These are phyloP conservation scores for Anhinga rufa DNA, from an alignment of 2,113 vertebrate genomes.

Conservation along the genomic window DNA sequence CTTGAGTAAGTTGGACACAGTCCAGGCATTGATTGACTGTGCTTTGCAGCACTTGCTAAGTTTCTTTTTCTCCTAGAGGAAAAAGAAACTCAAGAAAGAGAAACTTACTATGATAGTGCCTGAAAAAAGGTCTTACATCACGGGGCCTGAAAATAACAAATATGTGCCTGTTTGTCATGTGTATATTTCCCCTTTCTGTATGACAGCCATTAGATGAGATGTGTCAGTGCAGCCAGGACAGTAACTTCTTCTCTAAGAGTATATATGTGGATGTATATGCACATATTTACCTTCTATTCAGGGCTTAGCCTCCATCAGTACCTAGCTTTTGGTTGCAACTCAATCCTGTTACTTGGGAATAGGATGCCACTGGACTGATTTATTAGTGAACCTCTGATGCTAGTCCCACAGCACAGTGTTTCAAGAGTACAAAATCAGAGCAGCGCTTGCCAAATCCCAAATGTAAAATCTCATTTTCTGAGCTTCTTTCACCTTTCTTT, in stretches of 20 bases:
- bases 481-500: background rate
- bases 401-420: background rate
- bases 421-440: background rate
- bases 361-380: background rate
- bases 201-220: background rate
- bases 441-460: background rate
- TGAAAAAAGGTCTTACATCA: slow-evolving; percentile 20
- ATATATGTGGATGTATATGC: background rate
- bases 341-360: background rate
- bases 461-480: background rate
- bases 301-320: background rate
- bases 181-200: background rate
- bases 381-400: background rate
- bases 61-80: slow-evolving; percentile 63
- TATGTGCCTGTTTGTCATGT: background rate
- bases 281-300: background rate
- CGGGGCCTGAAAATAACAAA: background rate
- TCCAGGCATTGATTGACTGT: slow-evolving; percentile 21
- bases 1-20: slow-evolving; percentile 9
- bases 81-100: slow-evolving; percentile 54
- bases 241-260: background rate
- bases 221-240: background rate
- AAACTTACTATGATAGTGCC: slow-evolving; percentile 15
- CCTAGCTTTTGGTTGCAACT: background rate
- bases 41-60: slow-evolving; percentile 14